Percentiles rank a stretch among this genome's conserved stretches.
Evolutionary conservation across 2,113 vertebrate species (phyloP).

Genomic region (Caranx melampygus): DNA sequence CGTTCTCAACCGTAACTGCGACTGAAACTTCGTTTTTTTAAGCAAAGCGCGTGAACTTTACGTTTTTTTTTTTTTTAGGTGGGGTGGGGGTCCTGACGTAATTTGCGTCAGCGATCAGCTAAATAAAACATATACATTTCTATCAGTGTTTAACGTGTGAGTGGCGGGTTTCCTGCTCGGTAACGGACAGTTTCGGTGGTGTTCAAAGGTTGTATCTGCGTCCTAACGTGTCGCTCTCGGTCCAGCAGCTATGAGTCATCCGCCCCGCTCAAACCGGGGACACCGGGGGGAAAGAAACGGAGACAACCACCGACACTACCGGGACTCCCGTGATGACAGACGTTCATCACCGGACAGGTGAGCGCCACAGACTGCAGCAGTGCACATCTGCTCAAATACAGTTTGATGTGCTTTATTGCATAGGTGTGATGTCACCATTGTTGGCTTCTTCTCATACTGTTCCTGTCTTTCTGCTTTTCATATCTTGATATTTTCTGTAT

Average conservation of each 20-base stretch:
- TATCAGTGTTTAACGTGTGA: too few relatives aligned
- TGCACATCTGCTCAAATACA: not conserved
- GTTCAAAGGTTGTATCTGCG: conserved; percentile 30
- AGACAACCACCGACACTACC: conserved; percentile 26
- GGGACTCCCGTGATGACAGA: conserved; percentile 54
- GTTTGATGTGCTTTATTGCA: too few relatives aligned
- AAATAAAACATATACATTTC: not conserved
- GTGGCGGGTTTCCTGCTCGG: not conserved
- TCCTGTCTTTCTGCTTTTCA: too few relatives aligned
- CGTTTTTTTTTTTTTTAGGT: too few relatives aligned
- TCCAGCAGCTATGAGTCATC: conserved; percentile 77
- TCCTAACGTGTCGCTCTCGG: not conserved
- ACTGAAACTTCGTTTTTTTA: too few relatives aligned
- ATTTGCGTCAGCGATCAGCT: not conserved
- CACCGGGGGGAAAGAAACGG: conserved; percentile 78
- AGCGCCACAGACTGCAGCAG: not conserved
- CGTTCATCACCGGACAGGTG: conserved; percentile 71
- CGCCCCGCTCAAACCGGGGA: conserved; percentile 67
- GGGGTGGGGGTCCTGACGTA: not conserved
- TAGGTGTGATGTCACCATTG: too few relatives aligned
- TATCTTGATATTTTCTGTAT: too few relatives aligned
- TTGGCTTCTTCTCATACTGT: too few relatives aligned
- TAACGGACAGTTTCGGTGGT: not conserved
- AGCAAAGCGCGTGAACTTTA: too few relatives aligned
- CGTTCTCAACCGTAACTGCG: too few relatives aligned